phyloP scores from a whole-genome alignment of 2,113 vertebrate genomes.

The Myotis lucifugus region DNA sequence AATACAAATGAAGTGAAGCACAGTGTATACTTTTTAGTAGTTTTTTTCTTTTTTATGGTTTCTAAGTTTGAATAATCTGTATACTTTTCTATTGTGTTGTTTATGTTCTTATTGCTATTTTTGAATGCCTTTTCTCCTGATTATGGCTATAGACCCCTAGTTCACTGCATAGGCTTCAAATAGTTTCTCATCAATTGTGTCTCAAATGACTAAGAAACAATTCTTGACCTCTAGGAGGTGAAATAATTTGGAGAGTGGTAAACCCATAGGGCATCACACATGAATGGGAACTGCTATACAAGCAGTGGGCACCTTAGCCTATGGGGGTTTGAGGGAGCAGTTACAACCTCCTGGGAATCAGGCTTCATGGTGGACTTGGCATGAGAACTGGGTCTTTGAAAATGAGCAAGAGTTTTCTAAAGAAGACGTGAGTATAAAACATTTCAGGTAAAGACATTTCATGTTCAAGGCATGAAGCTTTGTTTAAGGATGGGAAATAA shows the following conservation, averaged over 20 bases:
- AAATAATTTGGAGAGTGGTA: background rate
- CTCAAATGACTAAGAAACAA: background rate
- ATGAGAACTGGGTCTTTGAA: background rate
- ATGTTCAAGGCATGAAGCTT: background rate
- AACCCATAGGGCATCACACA: background rate
- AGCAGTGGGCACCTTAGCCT: background rate
- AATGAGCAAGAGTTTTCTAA: background rate
- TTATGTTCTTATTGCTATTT: background rate
- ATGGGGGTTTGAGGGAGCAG: background rate
- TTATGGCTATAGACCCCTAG: background rate
- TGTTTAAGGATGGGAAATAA: background rate
- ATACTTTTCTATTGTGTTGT: background rate
- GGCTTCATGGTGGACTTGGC: background rate
- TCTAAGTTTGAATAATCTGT: background rate
- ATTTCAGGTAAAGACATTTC: background rate
- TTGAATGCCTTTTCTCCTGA: background rate
- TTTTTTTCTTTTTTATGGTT: slow-evolving; percentile 37
- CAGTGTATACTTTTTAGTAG: background rate
- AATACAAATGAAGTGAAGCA: background rate
- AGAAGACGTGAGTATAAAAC: background rate
- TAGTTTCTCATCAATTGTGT: background rate
- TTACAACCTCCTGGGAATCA: background rate
- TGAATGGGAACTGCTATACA: background rate
- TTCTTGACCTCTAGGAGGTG: background rate
- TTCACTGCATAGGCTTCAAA: background rate